A percentile compares a stretch with the other conserved stretches of the same genome.
Conservation (phyloP, 1,140 invertebrate species). For the Cheumatopsyche charites region DNA sequence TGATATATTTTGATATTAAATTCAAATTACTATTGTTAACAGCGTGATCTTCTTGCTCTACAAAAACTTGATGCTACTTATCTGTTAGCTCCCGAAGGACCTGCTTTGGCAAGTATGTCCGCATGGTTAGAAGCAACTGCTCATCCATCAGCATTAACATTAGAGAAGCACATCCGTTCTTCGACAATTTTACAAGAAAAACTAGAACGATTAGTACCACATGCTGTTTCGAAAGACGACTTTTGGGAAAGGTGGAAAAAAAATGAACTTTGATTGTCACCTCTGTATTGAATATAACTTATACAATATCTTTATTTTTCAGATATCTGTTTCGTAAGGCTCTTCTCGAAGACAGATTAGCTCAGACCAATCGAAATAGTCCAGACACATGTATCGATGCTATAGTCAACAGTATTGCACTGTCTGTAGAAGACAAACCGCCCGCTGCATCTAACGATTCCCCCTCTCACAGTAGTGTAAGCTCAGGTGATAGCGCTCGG, state of each 20-base stretch:
- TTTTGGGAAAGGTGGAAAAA: constrained; percentile 66
- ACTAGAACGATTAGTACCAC: constrained; percentile 62
- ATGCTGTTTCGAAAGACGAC: constrained; percentile 60
- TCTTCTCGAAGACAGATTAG: constrained; percentile 64
- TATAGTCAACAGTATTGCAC: constrained; percentile 40
- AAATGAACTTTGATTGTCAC: not conserved
- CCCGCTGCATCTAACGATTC: constrained; percentile 51
- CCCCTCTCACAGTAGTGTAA: constrained; percentile 40
- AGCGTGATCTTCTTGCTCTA: constrained; percentile 59
- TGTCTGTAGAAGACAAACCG: constrained; percentile 38
- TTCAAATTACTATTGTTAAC: too few species aligned
- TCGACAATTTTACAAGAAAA: constrained; percentile 60
- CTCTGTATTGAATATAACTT: too few species aligned
- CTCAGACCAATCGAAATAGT: constrained; percentile 54
- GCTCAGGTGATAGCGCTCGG: constrained; percentile 38
- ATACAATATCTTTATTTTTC: constrained; percentile 26
- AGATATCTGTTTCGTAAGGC: constrained; percentile 68
- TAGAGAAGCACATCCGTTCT: constrained; percentile 56
- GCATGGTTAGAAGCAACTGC: constrained; percentile 41
- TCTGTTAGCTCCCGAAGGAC: constrained; percentile 56
- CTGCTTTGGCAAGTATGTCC: constrained; percentile 52
- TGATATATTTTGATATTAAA: too few species aligned
- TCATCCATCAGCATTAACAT: constrained; percentile 49
- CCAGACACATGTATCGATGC: constrained; percentile 50
- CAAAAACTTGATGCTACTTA: constrained; percentile 61